Percentiles rank a stretch among this genome's conserved stretches.
Evolutionary conservation across 2,113 vertebrate species (phyloP).

Genomic region (Scolopax mira): DNA sequence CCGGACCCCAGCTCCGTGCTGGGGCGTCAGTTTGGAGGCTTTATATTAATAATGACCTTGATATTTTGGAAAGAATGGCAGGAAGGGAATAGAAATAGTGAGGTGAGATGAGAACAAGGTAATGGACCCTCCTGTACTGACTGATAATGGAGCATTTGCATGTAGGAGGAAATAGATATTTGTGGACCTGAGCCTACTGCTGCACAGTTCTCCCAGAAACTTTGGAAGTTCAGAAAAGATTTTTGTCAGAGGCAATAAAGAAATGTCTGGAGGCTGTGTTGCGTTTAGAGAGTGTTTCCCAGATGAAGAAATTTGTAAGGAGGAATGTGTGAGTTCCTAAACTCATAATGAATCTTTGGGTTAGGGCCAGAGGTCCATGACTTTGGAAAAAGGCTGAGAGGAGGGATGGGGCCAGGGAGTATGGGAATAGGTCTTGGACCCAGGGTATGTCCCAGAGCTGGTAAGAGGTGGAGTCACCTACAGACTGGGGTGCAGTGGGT

Average conservation of each 20-base stretch:
- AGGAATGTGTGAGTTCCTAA: constrained; percentile 30
- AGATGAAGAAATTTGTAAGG: constrained; percentile 48
- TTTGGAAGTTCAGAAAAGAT: constrained; percentile 5
- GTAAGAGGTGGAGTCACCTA: not conserved
- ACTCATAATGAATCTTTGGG: not conserved
- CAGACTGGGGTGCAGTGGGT: not conserved
- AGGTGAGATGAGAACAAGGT: not conserved
- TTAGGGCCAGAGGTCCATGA: not conserved
- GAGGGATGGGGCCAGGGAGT: not conserved
- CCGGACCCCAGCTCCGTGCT: not conserved
- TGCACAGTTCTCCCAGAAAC: not conserved
- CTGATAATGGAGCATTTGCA: not conserved
- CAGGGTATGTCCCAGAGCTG: not conserved
- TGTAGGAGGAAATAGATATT: not conserved
- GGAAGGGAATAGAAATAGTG: not conserved
- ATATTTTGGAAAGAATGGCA: not conserved
- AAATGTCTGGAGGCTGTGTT: constrained; percentile 11
- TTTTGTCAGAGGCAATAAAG: constrained; percentile 3
- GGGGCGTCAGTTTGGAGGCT: not conserved
- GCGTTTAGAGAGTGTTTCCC: constrained; percentile 13
- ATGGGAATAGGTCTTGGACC: not conserved
- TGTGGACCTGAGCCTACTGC: not conserved
- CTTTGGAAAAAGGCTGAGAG: not conserved
- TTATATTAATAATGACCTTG: not conserved
- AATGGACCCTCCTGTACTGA: not conserved